Evolutionary conservation across 2,888 invertebrate genomes (phyloP), one percentile per base, ranked within the genome.

Genomic region (Eutolmus rufibarbis): DNA sequence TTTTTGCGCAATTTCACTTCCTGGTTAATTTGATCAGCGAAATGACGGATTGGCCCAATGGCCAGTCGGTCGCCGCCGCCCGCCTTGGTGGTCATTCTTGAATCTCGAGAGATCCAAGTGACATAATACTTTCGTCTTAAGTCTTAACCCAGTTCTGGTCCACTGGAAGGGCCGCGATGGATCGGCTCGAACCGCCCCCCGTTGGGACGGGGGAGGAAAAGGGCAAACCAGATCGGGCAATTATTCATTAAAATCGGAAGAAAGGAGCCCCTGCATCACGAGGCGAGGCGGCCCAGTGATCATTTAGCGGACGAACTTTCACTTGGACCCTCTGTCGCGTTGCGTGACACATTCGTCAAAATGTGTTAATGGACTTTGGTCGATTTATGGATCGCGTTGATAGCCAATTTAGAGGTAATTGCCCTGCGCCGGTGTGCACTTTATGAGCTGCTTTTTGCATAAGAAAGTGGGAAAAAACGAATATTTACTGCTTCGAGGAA

Each of bases 291-390:
- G 4, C 23, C 23, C 66, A 31, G 12, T 12, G 46, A 43, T 74
- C 85, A 82, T 28, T 57, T 82, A 31, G 16, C 37, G 31, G 74
- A 74, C 31, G 43, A 74, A 86, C 86, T 86, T 86, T 86, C 86
- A 86, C 86, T 86, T 78, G 16, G 86, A 78, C 78, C 86, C 66
- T 78, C 40, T 40, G 57, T 78, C 23, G 56, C 77, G 43, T 57
- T 66, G 78, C 78, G 78, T 86, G 78, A 86, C 77, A 86, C 78
- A 78, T 76, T 77, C 78, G 86, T 86, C 86, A 86, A 86, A 85
- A 86, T 86, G 78, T 86, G 86, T 86, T 79, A 86, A 86, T 86
- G 56, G 86, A 78, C 86, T 86, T 77, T 40, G 86, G 57, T 86
- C 86, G 66, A 78, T 86, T 86, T 86, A 79, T 78, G 78, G 57